Evolutionary conservation across 1,140 invertebrate genomes (phyloP).

Genomic region (Pararge aegeria): DNA sequence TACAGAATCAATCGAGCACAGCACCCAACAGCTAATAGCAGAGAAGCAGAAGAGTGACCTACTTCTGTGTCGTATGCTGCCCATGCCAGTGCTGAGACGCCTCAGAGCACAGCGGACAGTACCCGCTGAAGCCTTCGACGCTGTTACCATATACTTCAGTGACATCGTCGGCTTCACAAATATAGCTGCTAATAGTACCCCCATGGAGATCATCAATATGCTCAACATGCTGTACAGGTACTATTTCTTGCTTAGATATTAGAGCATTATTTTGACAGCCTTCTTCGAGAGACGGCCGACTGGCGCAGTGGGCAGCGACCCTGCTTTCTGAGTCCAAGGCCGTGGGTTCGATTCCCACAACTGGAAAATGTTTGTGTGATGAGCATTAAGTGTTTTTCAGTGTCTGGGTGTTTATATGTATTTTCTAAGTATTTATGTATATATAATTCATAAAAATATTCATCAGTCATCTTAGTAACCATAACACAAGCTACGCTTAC

Average conservation of each 20-base stretch:
- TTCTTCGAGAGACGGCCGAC: too few species aligned
- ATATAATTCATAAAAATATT: too few species aligned
- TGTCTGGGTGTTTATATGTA: too few species aligned
- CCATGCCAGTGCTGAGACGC: conserved; percentile 83
- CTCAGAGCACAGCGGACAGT: conserved; percentile 84
- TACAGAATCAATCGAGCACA: conserved; percentile 85
- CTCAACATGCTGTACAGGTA: conserved; percentile 72
- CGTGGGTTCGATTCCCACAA: too few species aligned
- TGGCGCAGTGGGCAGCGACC: too few species aligned
- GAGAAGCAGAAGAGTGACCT: conserved; percentile 89
- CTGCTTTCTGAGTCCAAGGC: too few species aligned
- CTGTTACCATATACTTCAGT: conserved; percentile 90
- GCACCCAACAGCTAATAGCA: conserved; percentile 85
- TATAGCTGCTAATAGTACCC: conserved; percentile 86
- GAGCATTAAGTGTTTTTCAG: too few species aligned
- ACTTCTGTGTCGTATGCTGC: conserved; percentile 87
- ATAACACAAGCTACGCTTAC: too few species aligned
- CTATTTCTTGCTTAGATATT: background rate
- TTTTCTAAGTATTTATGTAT: too few species aligned
- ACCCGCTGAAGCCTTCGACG: conserved; percentile 85
- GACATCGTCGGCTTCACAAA: conserved; percentile 91
- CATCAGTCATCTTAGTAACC: too few species aligned
- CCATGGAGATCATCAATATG: conserved; percentile 83
- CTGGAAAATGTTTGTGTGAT: too few species aligned
- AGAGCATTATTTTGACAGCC: too few species aligned